Evolutionary conservation across 2,113 vertebrate species (phyloP).

Genomic region (Petrocephalus microphthalmus): DNA sequence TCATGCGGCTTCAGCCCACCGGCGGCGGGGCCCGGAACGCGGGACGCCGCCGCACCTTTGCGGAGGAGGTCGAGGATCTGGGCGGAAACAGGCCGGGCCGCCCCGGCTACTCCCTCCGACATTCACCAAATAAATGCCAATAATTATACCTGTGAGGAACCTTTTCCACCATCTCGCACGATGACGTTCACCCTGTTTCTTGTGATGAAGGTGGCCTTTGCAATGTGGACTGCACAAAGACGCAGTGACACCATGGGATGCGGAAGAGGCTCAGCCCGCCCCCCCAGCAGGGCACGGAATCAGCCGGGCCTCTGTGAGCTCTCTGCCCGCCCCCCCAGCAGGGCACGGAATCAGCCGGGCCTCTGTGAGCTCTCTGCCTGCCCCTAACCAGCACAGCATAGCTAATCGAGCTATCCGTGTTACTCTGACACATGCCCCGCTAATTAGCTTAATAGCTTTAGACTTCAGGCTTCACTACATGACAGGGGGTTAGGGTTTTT

Average conservation of each 20-base stretch:
- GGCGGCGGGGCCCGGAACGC: background rate
- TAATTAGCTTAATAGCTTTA: background rate
- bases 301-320: too few species aligned
- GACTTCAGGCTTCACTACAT: background rate
- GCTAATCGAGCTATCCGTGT: background rate
- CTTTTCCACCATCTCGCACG: background rate
- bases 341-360: background rate
- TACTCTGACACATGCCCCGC: background rate
- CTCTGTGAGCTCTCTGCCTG: background rate
- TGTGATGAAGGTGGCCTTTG: background rate
- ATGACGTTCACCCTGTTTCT: background rate
- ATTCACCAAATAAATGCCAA: background rate
- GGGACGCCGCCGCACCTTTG: slow-evolving; percentile 17
- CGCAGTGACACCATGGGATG: background rate
- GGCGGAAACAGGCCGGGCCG: background rate
- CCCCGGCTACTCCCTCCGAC: background rate
- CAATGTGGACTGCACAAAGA: background rate
- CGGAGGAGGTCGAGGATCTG: background rate
- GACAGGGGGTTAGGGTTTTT: background rate
- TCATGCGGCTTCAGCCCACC: background rate
- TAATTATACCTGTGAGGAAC: background rate
- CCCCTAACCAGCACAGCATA: background rate
- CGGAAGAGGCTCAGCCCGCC: too few species aligned
- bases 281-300: too few species aligned
- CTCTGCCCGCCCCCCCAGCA: too few species aligned